Base-by-base conservation (phyloP, 2,888 invertebrate species). In the Rutpela maculata region DNA sequence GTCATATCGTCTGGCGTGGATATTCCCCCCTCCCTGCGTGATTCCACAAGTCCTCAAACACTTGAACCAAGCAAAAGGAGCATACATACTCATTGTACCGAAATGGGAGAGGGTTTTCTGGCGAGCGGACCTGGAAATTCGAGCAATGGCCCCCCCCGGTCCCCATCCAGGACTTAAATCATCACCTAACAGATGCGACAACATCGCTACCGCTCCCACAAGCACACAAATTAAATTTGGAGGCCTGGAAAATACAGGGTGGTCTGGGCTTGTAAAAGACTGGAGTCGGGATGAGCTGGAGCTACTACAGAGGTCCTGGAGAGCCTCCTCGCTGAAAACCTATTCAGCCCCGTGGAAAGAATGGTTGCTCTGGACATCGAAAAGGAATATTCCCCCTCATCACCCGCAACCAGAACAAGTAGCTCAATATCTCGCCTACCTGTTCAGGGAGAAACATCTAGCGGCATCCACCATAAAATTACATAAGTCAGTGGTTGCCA, bases 1-100 rank as follows among this genome's bases (percentile, higher is more conserved):
- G 79, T 38, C 26, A 9, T 80, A 31, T 63, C 15, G 11, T 15
- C 73, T 80, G 22, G 80, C 77, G 0, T 87, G 86, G 82, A 74
- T 85, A 10, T 86, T 68, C n/a, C 87, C 86, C 0, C 87, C 86
- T 15, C 86, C 86, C n/a, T 69, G 76, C 15, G 75, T 85, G 50
- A 82, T 85, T 3, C 85, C 86, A 11, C 60, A 60, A 60, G 60
- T 60, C 11, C 60, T 62, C 62, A 62, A 15, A 26, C 62, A 62
- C 26, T 7, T 60, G 10, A 84, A 85, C 74, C 57, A 60, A 6
- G 81, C 84, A 9, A 66, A 62, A 63, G 85, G 85, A n/a, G 67
- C 60, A 12, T 85, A 83, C 70, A 79, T 86, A 7, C 60, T 86
- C 26, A 77, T 86, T 55, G 84, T 81, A 1, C 80, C 80, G 12